Evolutionary conservation across 2,888 invertebrate species (phyloP).

Genomic region (Girardia tigrina): DNA sequence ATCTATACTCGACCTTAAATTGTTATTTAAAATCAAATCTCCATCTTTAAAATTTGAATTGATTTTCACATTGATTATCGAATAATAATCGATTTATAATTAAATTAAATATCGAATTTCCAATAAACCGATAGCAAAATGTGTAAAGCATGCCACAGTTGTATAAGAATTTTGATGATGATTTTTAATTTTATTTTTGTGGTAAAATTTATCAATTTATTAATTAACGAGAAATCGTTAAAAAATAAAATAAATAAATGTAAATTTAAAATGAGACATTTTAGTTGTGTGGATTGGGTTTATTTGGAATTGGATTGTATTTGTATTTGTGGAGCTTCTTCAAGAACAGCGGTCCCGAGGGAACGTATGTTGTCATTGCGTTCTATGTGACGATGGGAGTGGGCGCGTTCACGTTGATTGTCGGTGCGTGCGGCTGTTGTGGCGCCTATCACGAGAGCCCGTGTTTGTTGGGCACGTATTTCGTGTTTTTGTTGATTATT

Average conservation of each 20-base stretch:
- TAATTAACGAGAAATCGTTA: neutral
- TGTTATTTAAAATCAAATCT: slow-evolving; percentile 18
- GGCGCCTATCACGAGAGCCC: slow-evolving; percentile 28
- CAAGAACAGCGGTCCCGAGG: neutral
- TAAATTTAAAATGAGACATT: too few species aligned
- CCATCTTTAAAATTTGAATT: neutral
- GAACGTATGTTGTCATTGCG: neutral
- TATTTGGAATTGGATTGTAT: slow-evolving; percentile 26
- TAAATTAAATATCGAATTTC: too few species aligned
- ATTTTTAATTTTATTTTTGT: slow-evolving; percentile 9
- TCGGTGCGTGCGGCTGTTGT: slow-evolving; percentile 31
- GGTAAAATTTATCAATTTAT: neutral
- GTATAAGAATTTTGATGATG: slow-evolving; percentile 13
- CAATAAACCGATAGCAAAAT: neutral
- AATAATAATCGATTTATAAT: neutral
- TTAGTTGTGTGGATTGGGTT: slow-evolving; percentile 28
- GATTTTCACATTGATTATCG: neutral
- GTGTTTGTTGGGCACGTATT: slow-evolving; percentile 28
- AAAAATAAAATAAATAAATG: too few species aligned
- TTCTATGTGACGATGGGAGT: slow-evolving; percentile 31
- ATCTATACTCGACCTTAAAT: neutral
- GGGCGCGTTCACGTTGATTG: slow-evolving; percentile 29
- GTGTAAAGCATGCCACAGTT: slow-evolving; percentile 11
- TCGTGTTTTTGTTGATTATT: slow-evolving; percentile 26
- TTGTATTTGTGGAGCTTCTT: slow-evolving; percentile 10